phyloP scores from a whole-genome alignment of 2,797 vertebrate species.

The Spatula versicolor region DNA sequence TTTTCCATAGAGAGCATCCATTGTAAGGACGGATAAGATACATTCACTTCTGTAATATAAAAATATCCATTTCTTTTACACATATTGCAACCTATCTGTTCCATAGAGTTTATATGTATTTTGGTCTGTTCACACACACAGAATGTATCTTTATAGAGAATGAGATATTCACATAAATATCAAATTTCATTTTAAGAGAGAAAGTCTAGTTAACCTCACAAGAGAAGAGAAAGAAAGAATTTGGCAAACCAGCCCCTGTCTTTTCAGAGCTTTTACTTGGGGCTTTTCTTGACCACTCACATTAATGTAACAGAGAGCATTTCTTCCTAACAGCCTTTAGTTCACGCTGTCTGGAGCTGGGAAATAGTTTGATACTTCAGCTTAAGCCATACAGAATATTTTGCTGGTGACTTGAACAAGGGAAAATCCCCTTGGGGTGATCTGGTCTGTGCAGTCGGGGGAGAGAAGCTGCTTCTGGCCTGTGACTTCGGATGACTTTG shows the following conservation, averaged over 20 bases:
- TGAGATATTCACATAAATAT: conserved; percentile 30
- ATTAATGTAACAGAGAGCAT: neutral
- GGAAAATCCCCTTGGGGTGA: conserved; percentile 28
- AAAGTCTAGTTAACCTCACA: neutral
- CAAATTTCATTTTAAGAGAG: conserved; percentile 14
- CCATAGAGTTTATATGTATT: neutral
- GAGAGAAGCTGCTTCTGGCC: conserved; percentile 15
- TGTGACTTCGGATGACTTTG: neutral
- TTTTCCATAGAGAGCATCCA: conserved; percentile 12
- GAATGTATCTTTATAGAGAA: neutral
- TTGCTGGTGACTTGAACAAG: neutral
- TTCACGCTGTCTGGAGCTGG: neutral
- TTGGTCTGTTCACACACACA: neutral
- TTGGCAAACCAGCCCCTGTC: neutral
- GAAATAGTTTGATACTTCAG: conserved; percentile 23
- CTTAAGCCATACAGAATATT: conserved; percentile 16
- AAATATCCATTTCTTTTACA: neutral
- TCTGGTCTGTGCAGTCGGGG: neutral
- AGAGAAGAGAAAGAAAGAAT: neutral
- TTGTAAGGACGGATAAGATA: neutral
- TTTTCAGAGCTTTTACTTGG: neutral
- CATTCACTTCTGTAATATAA: neutral
- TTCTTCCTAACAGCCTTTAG: neutral
- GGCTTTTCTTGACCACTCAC: neutral
- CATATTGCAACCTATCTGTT: neutral